Evolutionary conservation across 2,888 invertebrate species (phyloP).

Genomic region (Micoletzkya japonica): DNA sequence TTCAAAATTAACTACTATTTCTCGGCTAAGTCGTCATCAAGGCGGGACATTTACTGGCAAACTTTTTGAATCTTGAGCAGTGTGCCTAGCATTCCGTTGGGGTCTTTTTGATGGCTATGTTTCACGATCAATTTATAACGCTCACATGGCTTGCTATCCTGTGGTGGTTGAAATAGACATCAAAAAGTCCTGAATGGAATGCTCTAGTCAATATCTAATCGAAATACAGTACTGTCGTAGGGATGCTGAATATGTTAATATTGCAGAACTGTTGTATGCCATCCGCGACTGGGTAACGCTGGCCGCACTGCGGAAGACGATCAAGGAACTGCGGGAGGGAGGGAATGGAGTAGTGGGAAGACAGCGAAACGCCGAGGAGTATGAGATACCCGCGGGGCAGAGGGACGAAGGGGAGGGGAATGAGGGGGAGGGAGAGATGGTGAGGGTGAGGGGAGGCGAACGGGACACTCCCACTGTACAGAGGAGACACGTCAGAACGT

Average conservation of each 20-base stretch:
- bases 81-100: too few relatives aligned
- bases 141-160: too few relatives aligned
- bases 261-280: constrained; percentile 11
- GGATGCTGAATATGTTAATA: background rate
- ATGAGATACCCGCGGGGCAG: too few relatives aligned
- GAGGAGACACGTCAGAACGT: background rate
- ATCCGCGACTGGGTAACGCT: constrained; percentile 28
- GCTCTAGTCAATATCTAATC: background rate
- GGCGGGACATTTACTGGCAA: too few relatives aligned
- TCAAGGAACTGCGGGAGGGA: background rate
- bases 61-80: too few relatives aligned
- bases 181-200: background rate
- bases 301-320: background rate
- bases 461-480: background rate
- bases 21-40: background rate
- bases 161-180: too few relatives aligned
- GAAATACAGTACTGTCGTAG: background rate
- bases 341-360: background rate
- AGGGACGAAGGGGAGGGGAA: too few relatives aligned
- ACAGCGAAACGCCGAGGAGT: background rate
- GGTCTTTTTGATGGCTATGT: too few relatives aligned
- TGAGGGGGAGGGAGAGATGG: constrained; percentile 2
- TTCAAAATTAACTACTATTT: background rate
- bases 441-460: background rate
- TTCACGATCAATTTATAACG: too few relatives aligned